Evolutionary conservation across 2,888 invertebrate genomes (phyloP).

Genomic region (Ganaspis brasiliensis): DNA sequence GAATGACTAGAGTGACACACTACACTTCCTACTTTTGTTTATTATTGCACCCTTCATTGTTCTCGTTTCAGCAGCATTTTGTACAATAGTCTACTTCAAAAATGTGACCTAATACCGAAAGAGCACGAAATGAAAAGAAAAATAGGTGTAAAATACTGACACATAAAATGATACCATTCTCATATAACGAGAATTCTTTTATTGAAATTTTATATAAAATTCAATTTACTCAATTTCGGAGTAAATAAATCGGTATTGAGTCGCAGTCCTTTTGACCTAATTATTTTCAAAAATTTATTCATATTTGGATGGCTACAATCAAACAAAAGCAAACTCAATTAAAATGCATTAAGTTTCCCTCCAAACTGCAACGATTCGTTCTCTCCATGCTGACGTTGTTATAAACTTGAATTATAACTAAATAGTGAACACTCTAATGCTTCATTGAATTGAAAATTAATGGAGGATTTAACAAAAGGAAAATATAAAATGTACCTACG

Average conservation of each 20-base stretch:
- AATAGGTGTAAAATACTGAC: background rate
- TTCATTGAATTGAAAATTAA: background rate
- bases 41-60: conserved; percentile 28
- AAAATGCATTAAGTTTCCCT: conserved; percentile 12
- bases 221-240: background rate
- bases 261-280: background rate
- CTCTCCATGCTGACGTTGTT: conserved; percentile 3
- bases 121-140: background rate
- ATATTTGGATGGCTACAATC: conserved; percentile 2
- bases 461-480: background rate
- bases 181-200: background rate
- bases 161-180: background rate
- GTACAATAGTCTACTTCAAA: conserved; percentile 16
- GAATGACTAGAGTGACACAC: conserved; percentile 25
- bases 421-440: background rate
- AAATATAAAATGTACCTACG: too few species aligned
- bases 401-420: conserved; percentile 7
- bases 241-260: conserved; percentile 1
- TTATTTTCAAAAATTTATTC: background rate
- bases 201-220: background rate
- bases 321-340: conserved; percentile 19
- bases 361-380: background rate
- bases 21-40: conserved; percentile 24
- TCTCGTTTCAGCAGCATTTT: conserved; percentile 12
- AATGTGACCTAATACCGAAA: background rate